Conservation (phyloP, 2,797 vertebrate genomes). For the Xiphophorus birchmanni region DNA sequence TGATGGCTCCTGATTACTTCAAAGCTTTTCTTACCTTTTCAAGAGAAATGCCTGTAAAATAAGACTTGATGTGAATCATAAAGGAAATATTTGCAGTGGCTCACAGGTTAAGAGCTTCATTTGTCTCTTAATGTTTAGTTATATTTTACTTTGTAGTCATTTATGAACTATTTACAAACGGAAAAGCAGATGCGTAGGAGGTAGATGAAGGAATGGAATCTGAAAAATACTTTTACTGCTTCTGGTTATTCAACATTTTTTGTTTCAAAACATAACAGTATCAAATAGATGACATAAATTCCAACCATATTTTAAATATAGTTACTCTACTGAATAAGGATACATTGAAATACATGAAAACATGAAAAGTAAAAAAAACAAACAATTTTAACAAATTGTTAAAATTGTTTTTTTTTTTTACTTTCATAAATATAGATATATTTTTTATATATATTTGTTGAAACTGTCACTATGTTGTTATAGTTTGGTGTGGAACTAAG, state of each 20-base stretch:
- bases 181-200: not conserved
- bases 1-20: not conserved
- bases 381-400: not conserved
- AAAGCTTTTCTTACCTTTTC: not conserved
- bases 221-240: not conserved
- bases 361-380: no score
- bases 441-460: no score
- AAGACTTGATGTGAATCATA: not conserved
- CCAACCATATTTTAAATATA: not conserved
- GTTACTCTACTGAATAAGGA: not conserved
- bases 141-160: not conserved
- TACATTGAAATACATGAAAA: no score
- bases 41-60: not conserved
- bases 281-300: not conserved
- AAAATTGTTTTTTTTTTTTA: not conserved
- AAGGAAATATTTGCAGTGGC: not conserved
- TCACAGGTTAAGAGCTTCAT: not conserved
- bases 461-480: no score
- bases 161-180: not conserved
- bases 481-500: no score
- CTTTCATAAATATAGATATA: no score
- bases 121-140: not conserved
- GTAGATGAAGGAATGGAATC: not conserved
- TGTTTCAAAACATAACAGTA: not conserved
- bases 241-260: not conserved